phyloP scores from a whole-genome alignment of 2,888 invertebrate species.

The Anorthoa munda region DNA sequence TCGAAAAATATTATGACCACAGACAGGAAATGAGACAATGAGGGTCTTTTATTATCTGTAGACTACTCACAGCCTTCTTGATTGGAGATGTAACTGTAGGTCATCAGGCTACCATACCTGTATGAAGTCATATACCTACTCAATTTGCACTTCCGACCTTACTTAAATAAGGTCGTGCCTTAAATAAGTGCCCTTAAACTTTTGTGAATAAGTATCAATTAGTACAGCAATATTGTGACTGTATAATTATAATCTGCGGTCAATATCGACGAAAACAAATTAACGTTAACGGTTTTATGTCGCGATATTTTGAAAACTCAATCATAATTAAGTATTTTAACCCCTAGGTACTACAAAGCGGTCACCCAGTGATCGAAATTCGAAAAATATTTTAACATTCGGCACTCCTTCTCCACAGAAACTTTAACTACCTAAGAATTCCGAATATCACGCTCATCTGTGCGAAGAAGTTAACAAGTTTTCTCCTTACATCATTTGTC shows the following conservation, averaged over 20 bases:
- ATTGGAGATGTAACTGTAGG: constrained; percentile 25
- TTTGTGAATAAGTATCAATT: constrained; percentile 17
- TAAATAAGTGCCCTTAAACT: constrained; percentile 53
- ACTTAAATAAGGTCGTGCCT: background rate
- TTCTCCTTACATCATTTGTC: background rate
- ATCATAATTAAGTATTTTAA: background rate
- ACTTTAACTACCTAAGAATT: background rate
- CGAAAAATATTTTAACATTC: background rate
- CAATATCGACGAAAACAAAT: background rate
- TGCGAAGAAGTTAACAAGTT: background rate
- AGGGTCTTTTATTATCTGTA: constrained; percentile 20
- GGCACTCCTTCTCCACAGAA: background rate
- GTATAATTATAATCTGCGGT: background rate
- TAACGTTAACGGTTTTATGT: background rate
- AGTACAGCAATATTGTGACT: background rate
- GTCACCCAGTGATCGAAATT: background rate
- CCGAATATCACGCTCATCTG: background rate
- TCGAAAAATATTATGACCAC: constrained; percentile 41
- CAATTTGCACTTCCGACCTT: constrained; percentile 21
- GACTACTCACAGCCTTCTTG: constrained; percentile 11
- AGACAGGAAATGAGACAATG: constrained; percentile 38
- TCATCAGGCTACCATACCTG: background rate
- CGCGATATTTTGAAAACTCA: background rate
- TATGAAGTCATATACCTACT: constrained; percentile 17
- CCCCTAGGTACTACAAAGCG: background rate